Base-by-base conservation (phyloP, 2,888 invertebrate genomes). In the Caenorhabditis sinica region DNA sequence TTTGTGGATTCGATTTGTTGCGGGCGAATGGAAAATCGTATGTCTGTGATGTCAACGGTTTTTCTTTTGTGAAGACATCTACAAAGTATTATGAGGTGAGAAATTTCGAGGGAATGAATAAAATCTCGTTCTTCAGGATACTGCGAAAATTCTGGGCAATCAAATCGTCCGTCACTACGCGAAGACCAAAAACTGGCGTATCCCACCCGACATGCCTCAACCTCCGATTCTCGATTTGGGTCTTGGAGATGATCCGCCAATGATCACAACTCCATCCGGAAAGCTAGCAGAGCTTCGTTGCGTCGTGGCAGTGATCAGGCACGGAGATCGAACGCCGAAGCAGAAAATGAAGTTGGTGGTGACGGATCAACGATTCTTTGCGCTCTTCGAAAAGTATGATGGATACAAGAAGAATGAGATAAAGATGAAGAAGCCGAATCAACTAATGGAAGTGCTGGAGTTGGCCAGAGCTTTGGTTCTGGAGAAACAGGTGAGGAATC, bases 1-100 rank as follows among this genome's bases (percentile, higher is more conserved):
- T 99, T 9, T 99, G 99, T 93, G 99, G 99, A 23, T 99, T 99
- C 93, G 99, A 99, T 94, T 95, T 99, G 86, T 94, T 99, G 72
- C 89, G 98, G 93, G 98, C 99, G 25, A 98, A 97, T 94, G 99
- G 99, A 66, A 97, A 97, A 93, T 98, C 98, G 0, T 99, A 96
- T 93, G 99, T 99, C 0, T 99, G 99, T 94, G 99, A 99, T 94
- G 99, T 99, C 3, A 99, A 99, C 94, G 99, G 99, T 0, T 99
- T 99, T 94, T 98, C 98, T 93, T 99, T 99, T 94, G 99, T 99
- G 33, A 99, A 99, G 93, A 99, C 98, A 93, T 98, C 98, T 0
- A 97, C 97, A 93, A 99, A 99, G 93, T 99, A 99, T 94, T 99
- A 99, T 93, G 99, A 99, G 82, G 89, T 89, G 23, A 36, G 56